These are phyloP conservation scores for Panulirus ornatus DNA, from an alignment of 1,140 invertebrate species.

Conservation along the genomic window DNA sequence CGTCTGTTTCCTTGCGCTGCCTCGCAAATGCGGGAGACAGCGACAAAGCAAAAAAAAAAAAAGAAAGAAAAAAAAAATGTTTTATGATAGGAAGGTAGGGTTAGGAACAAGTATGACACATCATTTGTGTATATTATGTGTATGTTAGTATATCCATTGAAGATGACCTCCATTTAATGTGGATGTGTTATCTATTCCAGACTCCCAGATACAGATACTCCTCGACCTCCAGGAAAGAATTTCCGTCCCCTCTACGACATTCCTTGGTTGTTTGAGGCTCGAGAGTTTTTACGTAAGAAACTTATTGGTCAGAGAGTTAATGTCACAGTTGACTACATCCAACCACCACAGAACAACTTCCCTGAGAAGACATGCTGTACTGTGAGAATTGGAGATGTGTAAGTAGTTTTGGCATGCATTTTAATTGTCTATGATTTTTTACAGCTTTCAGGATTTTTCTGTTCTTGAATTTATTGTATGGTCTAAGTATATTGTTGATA, in stretches of 20 bases:
- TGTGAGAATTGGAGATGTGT: slow-evolving; percentile 88
- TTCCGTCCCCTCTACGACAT: slow-evolving; percentile 96
- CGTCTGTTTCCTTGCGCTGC: too few species aligned
- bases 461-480: not conserved
- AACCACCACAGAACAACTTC: slow-evolving; percentile 93
- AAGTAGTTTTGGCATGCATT: slow-evolving; percentile 24
- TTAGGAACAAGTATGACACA: too few species aligned
- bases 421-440: not conserved
- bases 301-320: slow-evolving; percentile 97
- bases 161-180: not conserved
- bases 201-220: slow-evolving; percentile 60
- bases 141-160: not conserved
- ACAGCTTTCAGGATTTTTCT: slow-evolving; percentile 10
- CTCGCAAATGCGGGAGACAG: too few species aligned
- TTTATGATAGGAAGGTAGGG: too few species aligned
- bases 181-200: not conserved
- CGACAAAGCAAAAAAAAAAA: too few species aligned
- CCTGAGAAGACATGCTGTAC: slow-evolving; percentile 98
- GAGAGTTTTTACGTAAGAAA: slow-evolving; percentile 97
- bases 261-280: slow-evolving; percentile 98
- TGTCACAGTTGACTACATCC: slow-evolving; percentile 96
- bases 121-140: not conserved
- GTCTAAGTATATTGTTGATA: too few species aligned
- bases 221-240: slow-evolving; percentile 81
- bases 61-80: too few species aligned